Base-by-base conservation (phyloP, 2,888 invertebrate species). In the Eremobia ochroleuca region DNA sequence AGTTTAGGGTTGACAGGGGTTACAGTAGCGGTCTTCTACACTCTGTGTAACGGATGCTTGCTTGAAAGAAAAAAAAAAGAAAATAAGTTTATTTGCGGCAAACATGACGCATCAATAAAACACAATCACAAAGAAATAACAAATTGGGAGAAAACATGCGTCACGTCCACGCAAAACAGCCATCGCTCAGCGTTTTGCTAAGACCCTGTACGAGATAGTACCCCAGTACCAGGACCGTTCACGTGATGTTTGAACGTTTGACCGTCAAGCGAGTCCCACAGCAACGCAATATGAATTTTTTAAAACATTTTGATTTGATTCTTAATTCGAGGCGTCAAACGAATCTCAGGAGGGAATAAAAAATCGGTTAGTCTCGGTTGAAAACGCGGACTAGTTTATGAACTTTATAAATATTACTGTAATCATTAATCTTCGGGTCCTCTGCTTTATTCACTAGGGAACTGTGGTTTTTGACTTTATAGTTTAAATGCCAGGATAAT, bases 321-420 rank as follows among this genome's bases (percentile, higher is more conserved):
- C 64, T 52, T 43, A 31, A 83, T 77, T 77, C 58, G 28, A 77
- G 25, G 61, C 55, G 34, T 59, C 49, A 77, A 61, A 2, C 25
- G 5, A 78, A 49, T 40, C 71, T 66, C 83, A 34, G 18, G 65
- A 46, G 83, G 49, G 71, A 79, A 49, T 83, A 64, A 83, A 79
- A 77, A 64, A 64, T 77, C 64, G 62, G 40, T 82, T 68, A 64
- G 40, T 77, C 28, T 31, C 62, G 28, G 34, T 31, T 49, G 55
- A 58, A 68, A 58, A 55, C 77, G 21, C 83, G 1, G 25, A 58
- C n/a, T 77, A 64, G 67, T 77, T 77, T 77, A 64, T 64, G 46
- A 64, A 52, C 55, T 43, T 76, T 77, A 59, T 68, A 68, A 79
- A 77, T 82, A 68, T 80, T 77, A 82, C 77, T 68, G 15, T 1